These are phyloP conservation scores for Tinea pellionella DNA, from an alignment of 2,888 invertebrate genomes.

Conservation along the genomic window DNA sequence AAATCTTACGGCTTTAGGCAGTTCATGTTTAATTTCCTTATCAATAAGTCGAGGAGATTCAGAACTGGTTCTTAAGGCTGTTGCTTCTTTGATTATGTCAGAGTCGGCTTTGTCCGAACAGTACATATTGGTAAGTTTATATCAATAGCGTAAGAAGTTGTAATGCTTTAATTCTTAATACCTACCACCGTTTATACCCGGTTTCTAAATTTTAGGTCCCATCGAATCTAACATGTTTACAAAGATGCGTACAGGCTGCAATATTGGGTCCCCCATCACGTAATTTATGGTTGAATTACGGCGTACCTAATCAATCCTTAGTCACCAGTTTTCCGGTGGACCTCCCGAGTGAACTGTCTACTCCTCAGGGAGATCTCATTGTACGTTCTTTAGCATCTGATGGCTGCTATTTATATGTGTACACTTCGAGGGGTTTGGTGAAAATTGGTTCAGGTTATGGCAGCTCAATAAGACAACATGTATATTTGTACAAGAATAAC, in stretches of 20 bases:
- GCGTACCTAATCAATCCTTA: slow-evolving; percentile 82
- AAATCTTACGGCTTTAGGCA: slow-evolving; percentile 86
- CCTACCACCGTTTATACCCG: no score
- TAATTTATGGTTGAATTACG: slow-evolving; percentile 90
- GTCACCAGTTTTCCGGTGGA: slow-evolving; percentile 76
- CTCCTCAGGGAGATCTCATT: slow-evolving; percentile 44
- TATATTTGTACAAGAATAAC: slow-evolving; percentile 82
- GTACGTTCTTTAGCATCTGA: slow-evolving; percentile 83
- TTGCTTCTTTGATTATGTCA: slow-evolving; percentile 89
- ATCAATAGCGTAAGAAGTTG: slow-evolving; percentile 19
- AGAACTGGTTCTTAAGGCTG: slow-evolving; percentile 87
- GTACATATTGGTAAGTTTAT: slow-evolving; percentile 75
- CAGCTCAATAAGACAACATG: slow-evolving; percentile 91
- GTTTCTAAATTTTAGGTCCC: slow-evolving; percentile 73
- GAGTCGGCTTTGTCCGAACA: slow-evolving; percentile 81
- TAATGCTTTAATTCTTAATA: slow-evolving; percentile 2
- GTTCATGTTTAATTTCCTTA: slow-evolving; percentile 90
- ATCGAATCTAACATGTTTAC: slow-evolving; percentile 83
- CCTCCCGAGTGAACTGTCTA: slow-evolving; percentile 36
- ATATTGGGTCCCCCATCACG: slow-evolving; percentile 85
- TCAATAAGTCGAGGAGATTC: slow-evolving; percentile 95
- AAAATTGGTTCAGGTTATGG: slow-evolving; percentile 97
- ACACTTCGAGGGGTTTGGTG: slow-evolving; percentile 84
- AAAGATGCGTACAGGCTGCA: slow-evolving; percentile 90
- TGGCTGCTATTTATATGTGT: slow-evolving; percentile 90